Evolutionary conservation across 1,140 invertebrate species (phyloP).

Genomic region (Dicyema japonicum): DNA sequence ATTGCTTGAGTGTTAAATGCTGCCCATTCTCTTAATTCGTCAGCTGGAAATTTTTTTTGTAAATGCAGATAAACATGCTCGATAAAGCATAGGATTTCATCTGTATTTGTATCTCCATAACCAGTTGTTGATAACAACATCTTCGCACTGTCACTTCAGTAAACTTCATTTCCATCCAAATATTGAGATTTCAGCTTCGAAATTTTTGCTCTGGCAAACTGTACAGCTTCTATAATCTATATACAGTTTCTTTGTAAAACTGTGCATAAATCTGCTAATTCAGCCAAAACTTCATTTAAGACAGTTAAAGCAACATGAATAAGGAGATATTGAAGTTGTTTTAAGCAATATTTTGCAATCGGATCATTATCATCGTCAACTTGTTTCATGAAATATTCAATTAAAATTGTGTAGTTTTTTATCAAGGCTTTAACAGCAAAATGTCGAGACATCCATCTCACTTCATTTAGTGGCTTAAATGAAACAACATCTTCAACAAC

Average conservation of each 20-base stretch:
- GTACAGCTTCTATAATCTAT: slow-evolving; percentile 1
- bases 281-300: not conserved
- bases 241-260: slow-evolving; percentile 2
- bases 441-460: slow-evolving; percentile 3
- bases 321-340: not conserved
- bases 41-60: slow-evolving; percentile 1
- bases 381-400: slow-evolving; percentile 3
- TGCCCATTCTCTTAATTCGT: slow-evolving; percentile 2
- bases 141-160: slow-evolving; percentile 1
- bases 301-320: slow-evolving; percentile 1
- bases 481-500: slow-evolving; percentile 2
- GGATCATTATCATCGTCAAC: no score
- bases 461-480: slow-evolving; percentile 4
- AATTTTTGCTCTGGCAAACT: slow-evolving; percentile 3
- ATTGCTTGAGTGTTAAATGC: not conserved
- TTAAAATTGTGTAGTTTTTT: slow-evolving; percentile 2
- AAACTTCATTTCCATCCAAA: slow-evolving; percentile 1
- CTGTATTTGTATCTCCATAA: slow-evolving; percentile 1
- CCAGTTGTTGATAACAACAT: slow-evolving; percentile 1
- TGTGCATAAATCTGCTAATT: slow-evolving; percentile 1
- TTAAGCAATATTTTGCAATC: slow-evolving; percentile 3
- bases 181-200: slow-evolving; percentile 1
- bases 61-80: slow-evolving; percentile 1
- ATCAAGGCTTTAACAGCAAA: slow-evolving; percentile 3
- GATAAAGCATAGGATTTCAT: not conserved